Percentiles rank a stretch among this genome's conserved stretches.
Evolutionary conservation across 1,140 invertebrate species (phyloP).

Genomic region (Belonocnema kinseyi): DNA sequence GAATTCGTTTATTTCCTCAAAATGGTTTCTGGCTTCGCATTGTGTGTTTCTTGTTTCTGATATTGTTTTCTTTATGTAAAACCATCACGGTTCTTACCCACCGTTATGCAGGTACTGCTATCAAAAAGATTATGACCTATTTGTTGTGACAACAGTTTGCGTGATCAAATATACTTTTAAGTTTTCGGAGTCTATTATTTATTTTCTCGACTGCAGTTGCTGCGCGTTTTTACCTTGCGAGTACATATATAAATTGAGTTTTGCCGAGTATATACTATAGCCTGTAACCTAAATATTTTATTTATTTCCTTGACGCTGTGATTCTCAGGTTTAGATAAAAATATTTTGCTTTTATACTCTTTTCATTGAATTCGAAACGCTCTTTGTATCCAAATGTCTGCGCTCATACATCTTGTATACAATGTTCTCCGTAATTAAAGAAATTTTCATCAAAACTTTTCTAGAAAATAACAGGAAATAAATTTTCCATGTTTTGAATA

Average conservation of each 20-base stretch:
- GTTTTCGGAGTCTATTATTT: constrained; percentile 8
- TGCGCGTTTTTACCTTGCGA: neutral
- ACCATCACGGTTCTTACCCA: constrained; percentile 10
- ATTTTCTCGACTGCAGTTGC: neutral
- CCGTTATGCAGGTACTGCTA: neutral
- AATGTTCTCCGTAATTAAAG: no score
- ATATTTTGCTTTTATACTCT: no score
- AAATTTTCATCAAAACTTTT: no score
- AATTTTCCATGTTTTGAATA: no score
- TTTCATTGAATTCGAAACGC: no score
- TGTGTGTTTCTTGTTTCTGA: neutral
- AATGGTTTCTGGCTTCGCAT: neutral
- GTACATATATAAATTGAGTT: constrained; percentile 10
- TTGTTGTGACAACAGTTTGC: constrained; percentile 14
- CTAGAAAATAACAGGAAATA: no score
- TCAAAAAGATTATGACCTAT: neutral
- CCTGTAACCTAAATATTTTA: neutral
- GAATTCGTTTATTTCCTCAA: constrained; percentile 9
- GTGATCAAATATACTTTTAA: neutral
- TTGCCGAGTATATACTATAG: neutral
- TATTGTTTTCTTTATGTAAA: neutral
- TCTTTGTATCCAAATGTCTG: no score
- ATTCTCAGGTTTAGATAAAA: no score
- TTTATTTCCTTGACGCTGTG: neutral
- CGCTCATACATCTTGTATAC: no score